phyloP scores from a whole-genome alignment of 2,888 invertebrate genomes.

The Drosophila colorata region DNA sequence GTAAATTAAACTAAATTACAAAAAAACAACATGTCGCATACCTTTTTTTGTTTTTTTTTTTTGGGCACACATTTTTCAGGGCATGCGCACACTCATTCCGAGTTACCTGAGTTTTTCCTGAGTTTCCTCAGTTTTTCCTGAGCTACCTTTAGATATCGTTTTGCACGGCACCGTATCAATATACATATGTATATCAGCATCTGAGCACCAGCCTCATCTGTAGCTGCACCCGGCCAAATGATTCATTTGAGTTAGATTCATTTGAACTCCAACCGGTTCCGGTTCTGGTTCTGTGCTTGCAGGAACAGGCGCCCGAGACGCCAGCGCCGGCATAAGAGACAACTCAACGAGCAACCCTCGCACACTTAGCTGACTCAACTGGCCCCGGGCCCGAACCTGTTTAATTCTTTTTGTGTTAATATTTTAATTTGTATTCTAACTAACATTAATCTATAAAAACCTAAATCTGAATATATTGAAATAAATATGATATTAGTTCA shows the following conservation, averaged over 20 bases:
- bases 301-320: slow-evolving; percentile 77
- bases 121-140: slow-evolving; percentile 1
- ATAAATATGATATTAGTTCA: slow-evolving; percentile 2
- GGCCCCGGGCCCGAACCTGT: not conserved
- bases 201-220: slow-evolving; percentile 13
- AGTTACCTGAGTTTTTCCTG: not conserved
- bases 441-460: too few relatives aligned
- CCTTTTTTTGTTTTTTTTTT: slow-evolving; percentile 10
- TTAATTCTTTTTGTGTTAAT: not conserved
- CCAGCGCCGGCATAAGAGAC: slow-evolving; percentile 65
- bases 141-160: slow-evolving; percentile 6
- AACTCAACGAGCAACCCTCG: slow-evolving; percentile 13
- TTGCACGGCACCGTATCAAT: slow-evolving; percentile 15
- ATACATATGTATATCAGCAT: not conserved
- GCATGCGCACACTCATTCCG: slow-evolving; percentile 4
- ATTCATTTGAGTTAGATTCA: slow-evolving; percentile 3
- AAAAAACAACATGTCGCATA: slow-evolving; percentile 38
- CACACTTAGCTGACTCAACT: slow-evolving; percentile 2
- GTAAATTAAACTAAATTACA: slow-evolving; percentile 82
- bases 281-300: slow-evolving; percentile 42
- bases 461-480: not conserved
- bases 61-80: slow-evolving; percentile 15
- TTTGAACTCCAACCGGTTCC: slow-evolving; percentile 3
- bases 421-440: not conserved
- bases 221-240: slow-evolving; percentile 6